phyloP scores from a whole-genome alignment of 2,888 invertebrate species.

The Phaedon cochleariae region DNA sequence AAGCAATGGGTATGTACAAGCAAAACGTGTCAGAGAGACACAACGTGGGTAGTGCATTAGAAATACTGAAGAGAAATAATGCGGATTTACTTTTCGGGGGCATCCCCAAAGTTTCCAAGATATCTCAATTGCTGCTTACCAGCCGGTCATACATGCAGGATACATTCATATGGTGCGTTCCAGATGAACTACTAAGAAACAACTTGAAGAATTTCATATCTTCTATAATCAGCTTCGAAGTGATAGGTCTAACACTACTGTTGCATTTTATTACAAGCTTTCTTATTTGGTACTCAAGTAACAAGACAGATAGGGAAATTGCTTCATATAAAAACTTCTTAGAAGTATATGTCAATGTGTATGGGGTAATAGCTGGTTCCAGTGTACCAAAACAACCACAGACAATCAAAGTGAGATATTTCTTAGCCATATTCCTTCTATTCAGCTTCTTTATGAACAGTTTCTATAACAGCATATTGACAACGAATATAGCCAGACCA shows the following conservation, averaged over 20 bases:
- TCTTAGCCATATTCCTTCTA: slow-evolving; percentile 18
- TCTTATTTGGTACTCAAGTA: slow-evolving; percentile 21
- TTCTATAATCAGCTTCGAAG: slow-evolving; percentile 8
- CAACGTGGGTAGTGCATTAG: not conserved
- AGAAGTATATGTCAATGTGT: slow-evolving; percentile 3
- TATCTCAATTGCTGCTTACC: slow-evolving; percentile 5
- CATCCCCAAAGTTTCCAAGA: slow-evolving; percentile 12
- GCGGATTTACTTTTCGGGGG: slow-evolving; percentile 30
- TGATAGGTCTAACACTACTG: not conserved
- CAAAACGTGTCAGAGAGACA: not conserved
- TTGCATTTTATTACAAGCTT: slow-evolving; percentile 7
- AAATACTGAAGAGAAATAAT: slow-evolving; percentile 15
- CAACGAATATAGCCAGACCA: slow-evolving; percentile 23
- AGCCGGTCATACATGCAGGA: slow-evolving; percentile 21
- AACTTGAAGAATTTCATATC: slow-evolving; percentile 20
- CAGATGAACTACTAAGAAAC: slow-evolving; percentile 8
- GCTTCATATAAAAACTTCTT: slow-evolving; percentile 17
- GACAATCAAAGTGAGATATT: slow-evolving; percentile 19
- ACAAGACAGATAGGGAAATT: slow-evolving; percentile 1
- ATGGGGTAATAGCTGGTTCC: slow-evolving; percentile 5
- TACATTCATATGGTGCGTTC: slow-evolving; percentile 28
- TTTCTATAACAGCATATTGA: slow-evolving; percentile 21
- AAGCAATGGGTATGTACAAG: not conserved
- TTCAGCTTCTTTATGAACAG: slow-evolving; percentile 8
- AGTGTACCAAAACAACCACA: slow-evolving; percentile 11